Evolutionary conservation across 2,888 invertebrate species (phyloP).

Genomic region (Crepidodera aurea): DNA sequence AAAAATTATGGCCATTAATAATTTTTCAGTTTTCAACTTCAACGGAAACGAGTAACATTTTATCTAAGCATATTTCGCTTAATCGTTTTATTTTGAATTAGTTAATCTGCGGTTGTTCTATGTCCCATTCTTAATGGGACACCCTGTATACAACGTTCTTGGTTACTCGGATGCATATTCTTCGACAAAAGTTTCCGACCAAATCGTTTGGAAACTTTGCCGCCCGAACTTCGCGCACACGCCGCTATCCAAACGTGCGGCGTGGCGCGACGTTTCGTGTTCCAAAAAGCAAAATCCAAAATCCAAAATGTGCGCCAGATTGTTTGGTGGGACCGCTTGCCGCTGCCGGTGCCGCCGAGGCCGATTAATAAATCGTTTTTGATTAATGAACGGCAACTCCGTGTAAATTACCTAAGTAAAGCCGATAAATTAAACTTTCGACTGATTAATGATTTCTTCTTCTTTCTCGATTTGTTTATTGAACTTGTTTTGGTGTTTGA

Average conservation of each 20-base stretch:
- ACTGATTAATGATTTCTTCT: constrained; percentile 30
- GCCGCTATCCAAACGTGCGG: not conserved
- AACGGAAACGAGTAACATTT: no score
- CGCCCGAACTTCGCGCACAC: not conserved
- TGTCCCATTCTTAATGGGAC: no score
- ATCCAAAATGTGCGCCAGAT: constrained; percentile 12
- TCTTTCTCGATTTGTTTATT: constrained; percentile 19
- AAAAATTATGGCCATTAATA: no score
- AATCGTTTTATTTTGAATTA: no score
- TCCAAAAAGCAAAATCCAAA: not conserved
- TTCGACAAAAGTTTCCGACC: not conserved
- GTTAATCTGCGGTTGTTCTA: no score
- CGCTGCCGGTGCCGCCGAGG: not conserved
- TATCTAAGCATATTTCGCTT: no score
- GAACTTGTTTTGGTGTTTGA: constrained; percentile 12
- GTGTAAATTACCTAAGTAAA: constrained; percentile 38
- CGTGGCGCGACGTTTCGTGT: not conserved
- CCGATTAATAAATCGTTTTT: constrained; percentile 39
- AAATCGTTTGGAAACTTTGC: not conserved
- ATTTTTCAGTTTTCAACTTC: no score
- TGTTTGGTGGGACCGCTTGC: not conserved
- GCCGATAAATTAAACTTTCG: constrained; percentile 34
- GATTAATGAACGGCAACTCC: constrained; percentile 38
- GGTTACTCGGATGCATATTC: no score
- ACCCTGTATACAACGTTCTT: no score